Base-by-base conservation (phyloP, 2,113 vertebrate species). In the Turnix velox region DNA sequence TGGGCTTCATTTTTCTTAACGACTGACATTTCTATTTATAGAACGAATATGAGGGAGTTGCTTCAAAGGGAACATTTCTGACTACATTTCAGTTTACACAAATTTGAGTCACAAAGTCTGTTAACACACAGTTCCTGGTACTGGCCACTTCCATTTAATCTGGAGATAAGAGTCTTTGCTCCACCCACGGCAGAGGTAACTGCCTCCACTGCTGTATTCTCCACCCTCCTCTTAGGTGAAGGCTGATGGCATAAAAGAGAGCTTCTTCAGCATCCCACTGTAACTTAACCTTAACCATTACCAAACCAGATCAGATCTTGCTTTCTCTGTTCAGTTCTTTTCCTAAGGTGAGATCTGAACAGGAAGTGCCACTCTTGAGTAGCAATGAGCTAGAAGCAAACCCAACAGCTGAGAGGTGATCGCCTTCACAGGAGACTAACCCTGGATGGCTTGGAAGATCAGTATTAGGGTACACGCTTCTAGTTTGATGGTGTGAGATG, bases 51-150 rank as follows among this genome's bases (percentile, higher is more conserved):
- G 62, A 39, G 27, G 93, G 77, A 95, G 74, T 90, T 89, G 31
- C 62, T 92, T 77, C 65, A 39, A 87, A 78, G 33, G 67, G 82
- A 89, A 93, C 87, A 84, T 83, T 89, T 65, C 63, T 88, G 84
- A 91, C 18, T 35, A 65, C 1, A 0, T 87, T 80, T 91, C 85
- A 92, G 61, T 86, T 87, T 91, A 90, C 76, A 78, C 52, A 94
- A 57, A 77, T 61, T 84, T 96, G 95, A 97, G 69, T 96, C 95
- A 96, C 27, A 19, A 58, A 83, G 58, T 48, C 59, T 90, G 54
- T 57, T 83, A 92, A 94, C 78, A 88, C 14, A 87, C 42, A 45
- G 95, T 75, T 96, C 93, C 96, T 94, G 93, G 93, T 88, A 93
- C 80, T 25, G 75, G 84, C 65, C 65, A 54, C 37, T 86, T 94